A percentile compares a stretch with the other conserved stretches of the same genome.
Evolutionary conservation across 2,113 vertebrate species (phyloP).

Genomic region (Redunca redunca): DNA sequence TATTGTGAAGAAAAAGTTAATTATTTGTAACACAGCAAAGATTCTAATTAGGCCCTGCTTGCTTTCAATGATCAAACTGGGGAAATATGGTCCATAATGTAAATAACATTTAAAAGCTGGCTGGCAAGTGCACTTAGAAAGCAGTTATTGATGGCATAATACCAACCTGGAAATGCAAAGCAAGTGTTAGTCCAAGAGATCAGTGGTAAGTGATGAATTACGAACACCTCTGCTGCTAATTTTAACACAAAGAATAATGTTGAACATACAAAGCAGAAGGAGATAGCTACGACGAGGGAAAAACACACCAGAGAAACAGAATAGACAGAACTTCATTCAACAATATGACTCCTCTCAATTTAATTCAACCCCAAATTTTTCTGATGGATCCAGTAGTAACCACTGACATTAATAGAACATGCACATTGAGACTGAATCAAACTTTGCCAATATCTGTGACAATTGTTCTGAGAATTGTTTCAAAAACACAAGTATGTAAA

Average conservation of each 20-base stretch:
- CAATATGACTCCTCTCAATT: not conserved
- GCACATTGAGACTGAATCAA: not conserved
- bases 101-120: not conserved
- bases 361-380: not conserved
- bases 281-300: not conserved
- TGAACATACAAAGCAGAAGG: not conserved
- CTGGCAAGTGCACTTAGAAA: not conserved
- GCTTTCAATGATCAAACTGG: not conserved
- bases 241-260: slow-evolving; percentile 2
- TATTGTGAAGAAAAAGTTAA: not conserved
- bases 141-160: not conserved
- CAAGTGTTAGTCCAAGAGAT: not conserved
- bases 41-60: slow-evolving; percentile 3
- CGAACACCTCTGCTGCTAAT: not conserved
- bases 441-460: not conserved
- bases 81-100: not conserved
- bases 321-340: not conserved
- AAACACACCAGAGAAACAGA: not conserved
- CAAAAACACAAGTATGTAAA: not conserved
- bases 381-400: not conserved
- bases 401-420: not conserved
- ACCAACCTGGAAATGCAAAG: slow-evolving; percentile 9
- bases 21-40: not conserved
- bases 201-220: not conserved
- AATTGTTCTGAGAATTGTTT: not conserved